Base-by-base conservation (phyloP, 2,888 invertebrate species). In the Ectemnius continuus region DNA sequence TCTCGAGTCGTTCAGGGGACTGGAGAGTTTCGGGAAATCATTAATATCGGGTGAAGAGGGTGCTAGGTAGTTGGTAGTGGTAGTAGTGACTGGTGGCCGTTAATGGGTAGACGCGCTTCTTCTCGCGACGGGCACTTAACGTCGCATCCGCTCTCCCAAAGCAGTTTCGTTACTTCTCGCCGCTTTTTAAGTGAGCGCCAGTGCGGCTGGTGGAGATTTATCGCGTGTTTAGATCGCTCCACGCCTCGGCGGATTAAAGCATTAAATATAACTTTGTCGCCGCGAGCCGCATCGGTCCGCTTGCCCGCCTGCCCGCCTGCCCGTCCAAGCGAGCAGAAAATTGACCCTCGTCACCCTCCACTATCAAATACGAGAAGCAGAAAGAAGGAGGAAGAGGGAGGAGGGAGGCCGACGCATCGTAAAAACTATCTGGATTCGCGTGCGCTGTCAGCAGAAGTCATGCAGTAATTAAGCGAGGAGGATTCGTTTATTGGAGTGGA, bases 221-320 rank as follows among this genome's bases (percentile, higher is more conserved):
- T 89, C 79, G 86, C 80, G 81, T 85, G 88, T 88, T 88, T 88
- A 83, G 87, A 89, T 86, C 84, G 82, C 71, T 64, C 79, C 78
- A 77, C 82, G 84, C 83, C 84, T 77, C 79, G 78, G 64, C 64
- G 80, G 83, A 88, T 87, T 85, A 84, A 84, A 87, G 78, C 80
- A 83, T 87, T 84, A 78, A 74, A 73, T 70, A 77, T 71, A 79
- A 73, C 69, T 66, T 56, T 18, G 59, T 26, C 70, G 56, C 23
- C 52, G 59, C 46, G 45, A 46, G 28, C 58, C 20, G 58, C 58
- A 20, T 26, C 23, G 58, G 36, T 1, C 36, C 8, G 36, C 36
- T 6, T 11, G 11, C 8, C 11, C 36, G 36, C 36, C 36, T 11
- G 11, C 8, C 11, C 36, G 36, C 36, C 36, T 36, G 36, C 23